A percentile compares a stretch with the other conserved stretches of the same genome.
Evolutionary conservation across 1,140 invertebrate species (phyloP).

Genomic region (Acromyrmex echinatior): DNA sequence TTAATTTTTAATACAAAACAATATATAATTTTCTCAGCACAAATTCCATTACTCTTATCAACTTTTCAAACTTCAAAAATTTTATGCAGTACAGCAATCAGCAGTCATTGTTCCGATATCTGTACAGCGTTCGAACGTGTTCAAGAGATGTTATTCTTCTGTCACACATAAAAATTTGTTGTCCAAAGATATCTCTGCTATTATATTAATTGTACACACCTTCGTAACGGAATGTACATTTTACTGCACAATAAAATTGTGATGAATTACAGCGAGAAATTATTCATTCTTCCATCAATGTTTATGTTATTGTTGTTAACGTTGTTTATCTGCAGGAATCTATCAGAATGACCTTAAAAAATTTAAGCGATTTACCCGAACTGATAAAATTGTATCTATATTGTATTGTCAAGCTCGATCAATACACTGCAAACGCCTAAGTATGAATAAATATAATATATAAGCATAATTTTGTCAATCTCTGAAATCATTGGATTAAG

Average conservation of each 20-base stretch:
- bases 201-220: constrained; percentile 68
- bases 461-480: neutral
- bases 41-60: constrained; percentile 18
- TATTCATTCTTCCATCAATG: neutral
- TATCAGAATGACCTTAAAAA: neutral
- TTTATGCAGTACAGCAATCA: constrained; percentile 32
- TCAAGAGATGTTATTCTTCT: constrained; percentile 60
- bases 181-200: constrained; percentile 69
- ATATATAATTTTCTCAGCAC: constrained; percentile 8
- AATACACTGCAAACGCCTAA: neutral
- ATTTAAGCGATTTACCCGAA: neutral
- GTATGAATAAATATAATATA: neutral
- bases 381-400: neutral
- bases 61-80: constrained; percentile 34
- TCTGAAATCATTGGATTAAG: neutral
- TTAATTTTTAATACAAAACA: constrained; percentile 14
- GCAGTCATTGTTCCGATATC: constrained; percentile 24
- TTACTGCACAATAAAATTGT: constrained; percentile 77
- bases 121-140: constrained; percentile 54
- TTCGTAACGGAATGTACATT: constrained; percentile 73
- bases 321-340: neutral
- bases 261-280: constrained; percentile 51
- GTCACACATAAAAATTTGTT: constrained; percentile 59
- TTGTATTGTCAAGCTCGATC: neutral
- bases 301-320: neutral